These are phyloP conservation scores for Eurystomus glaucurus DNA, from an alignment of 2,797 vertebrate species.

Conservation along the genomic window DNA sequence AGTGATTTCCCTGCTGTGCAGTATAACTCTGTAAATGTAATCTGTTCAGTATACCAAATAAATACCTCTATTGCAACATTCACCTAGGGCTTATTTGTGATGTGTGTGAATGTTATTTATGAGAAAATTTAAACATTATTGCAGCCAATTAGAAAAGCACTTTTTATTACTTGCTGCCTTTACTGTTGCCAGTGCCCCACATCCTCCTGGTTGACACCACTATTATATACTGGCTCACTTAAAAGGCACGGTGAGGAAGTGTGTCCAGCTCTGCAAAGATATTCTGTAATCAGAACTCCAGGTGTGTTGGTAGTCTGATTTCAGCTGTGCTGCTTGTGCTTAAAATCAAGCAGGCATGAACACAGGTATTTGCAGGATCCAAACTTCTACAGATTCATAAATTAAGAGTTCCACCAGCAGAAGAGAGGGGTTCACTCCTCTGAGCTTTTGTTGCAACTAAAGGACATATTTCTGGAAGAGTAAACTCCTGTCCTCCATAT, in stretches of 20 bases:
- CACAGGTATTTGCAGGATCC: neutral
- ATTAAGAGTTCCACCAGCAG: neutral
- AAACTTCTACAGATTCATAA: neutral
- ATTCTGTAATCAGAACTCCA: neutral
- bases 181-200: neutral
- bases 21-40: conserved; percentile 36
- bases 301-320: fast-evolving
- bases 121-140: conserved; percentile 61
- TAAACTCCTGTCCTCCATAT: neutral
- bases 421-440: neutral
- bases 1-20: conserved; percentile 56
- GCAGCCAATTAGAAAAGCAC: conserved; percentile 51
- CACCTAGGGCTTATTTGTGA: conserved; percentile 57
- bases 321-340: neutral
- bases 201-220: neutral
- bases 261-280: neutral
- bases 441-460: neutral
- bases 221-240: neutral
- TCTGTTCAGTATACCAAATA: conserved; percentile 30
- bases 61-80: conserved; percentile 42
- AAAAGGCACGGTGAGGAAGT: neutral
- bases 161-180: conserved; percentile 47
- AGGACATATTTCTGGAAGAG: neutral
- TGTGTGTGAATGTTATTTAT: neutral
- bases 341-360: neutral